Evolutionary conservation across 2,888 invertebrate species (phyloP).

Genomic region (Ophioninae sp.): DNA sequence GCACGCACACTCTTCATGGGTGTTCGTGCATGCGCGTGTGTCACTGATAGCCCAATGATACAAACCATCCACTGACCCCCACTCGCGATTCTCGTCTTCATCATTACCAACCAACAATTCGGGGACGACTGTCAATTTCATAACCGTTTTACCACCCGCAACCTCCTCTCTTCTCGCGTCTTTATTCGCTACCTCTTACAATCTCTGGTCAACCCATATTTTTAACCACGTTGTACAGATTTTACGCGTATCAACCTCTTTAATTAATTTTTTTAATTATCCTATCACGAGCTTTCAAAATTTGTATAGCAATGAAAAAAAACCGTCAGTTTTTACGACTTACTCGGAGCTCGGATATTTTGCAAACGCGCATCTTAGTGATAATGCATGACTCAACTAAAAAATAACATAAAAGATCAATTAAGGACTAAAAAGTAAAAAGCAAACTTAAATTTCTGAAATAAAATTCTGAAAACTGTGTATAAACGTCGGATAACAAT

Average conservation of each 20-base stretch:
- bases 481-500: too few species aligned
- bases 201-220: conserved; percentile 22
- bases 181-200: conserved; percentile 29
- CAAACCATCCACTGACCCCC: conserved; percentile 27
- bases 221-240: conserved; percentile 71
- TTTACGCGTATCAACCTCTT: conserved; percentile 74
- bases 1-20: conserved; percentile 54
- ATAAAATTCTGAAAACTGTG: too few species aligned
- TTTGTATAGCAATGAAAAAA: too few species aligned
- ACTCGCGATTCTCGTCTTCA: conserved; percentile 44
- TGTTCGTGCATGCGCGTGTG: conserved; percentile 42
- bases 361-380: too few species aligned
- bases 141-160: conserved; percentile 29
- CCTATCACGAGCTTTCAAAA: conserved; percentile 28
- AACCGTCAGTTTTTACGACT: too few species aligned
- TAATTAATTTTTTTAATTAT: conserved; percentile 61
- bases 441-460: too few species aligned
- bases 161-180: conserved; percentile 40
- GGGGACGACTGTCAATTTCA: conserved; percentile 25
- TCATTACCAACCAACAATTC: conserved; percentile 18
- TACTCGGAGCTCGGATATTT: too few species aligned
- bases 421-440: too few species aligned
- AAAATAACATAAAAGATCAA: too few species aligned
- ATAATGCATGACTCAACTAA: too few species aligned
- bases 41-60: conserved; percentile 24